phyloP scores from a whole-genome alignment of 2,113 vertebrate species.

The Anguilla japonica region DNA sequence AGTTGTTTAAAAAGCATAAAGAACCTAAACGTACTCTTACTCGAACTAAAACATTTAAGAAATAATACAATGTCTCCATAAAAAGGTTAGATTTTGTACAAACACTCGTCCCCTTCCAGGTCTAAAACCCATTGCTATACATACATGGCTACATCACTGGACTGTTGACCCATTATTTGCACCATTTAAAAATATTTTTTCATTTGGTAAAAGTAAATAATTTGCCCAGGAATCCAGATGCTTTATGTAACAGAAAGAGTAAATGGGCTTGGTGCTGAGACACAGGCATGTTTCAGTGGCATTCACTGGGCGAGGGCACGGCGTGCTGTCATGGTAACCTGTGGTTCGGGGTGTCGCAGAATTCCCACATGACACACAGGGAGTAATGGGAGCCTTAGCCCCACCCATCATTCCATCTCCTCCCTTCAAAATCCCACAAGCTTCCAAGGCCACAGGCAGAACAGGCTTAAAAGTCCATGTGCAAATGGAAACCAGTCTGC shows the following conservation, averaged over 20 bases:
- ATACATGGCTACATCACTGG: neutral
- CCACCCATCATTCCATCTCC: neutral
- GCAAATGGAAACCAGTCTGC: neutral
- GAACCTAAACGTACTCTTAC: too few relatives aligned
- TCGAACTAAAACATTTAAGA: neutral
- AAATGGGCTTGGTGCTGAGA: neutral
- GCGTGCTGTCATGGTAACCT: conserved; percentile 31
- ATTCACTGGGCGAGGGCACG: conserved; percentile 23
- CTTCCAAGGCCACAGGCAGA: neutral
- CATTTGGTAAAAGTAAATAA: neutral
- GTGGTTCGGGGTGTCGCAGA: conserved; percentile 32
- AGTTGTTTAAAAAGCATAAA: too few relatives aligned
- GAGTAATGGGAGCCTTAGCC: neutral
- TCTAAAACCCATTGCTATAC: neutral
- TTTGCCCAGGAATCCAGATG: neutral
- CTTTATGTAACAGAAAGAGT: neutral
- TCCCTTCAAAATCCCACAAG: neutral
- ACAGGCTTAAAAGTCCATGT: neutral
- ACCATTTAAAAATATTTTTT: neutral
- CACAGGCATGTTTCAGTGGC: neutral
- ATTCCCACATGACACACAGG: conserved; percentile 6
- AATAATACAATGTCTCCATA: neutral
- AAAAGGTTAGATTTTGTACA: neutral
- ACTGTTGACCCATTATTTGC: neutral
- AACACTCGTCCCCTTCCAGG: neutral